Percentiles rank a stretch among this genome's conserved stretches.
Conservation (phyloP, 2,888 invertebrate species). For the Subacronicta megacephala region DNA sequence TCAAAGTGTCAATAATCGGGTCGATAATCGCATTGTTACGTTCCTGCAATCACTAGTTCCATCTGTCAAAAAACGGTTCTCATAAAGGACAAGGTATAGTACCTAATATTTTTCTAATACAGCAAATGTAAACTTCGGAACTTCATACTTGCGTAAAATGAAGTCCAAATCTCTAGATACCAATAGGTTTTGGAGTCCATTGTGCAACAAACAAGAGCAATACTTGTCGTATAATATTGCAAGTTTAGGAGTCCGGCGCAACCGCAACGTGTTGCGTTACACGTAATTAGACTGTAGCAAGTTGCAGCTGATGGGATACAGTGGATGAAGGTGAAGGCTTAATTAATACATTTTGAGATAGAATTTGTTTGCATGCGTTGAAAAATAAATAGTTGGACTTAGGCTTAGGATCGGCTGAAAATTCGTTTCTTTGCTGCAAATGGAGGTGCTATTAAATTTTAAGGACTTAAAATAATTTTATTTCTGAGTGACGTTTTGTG, state of each 20-base stretch:
- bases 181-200: slow-evolving; percentile 13
- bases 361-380: no score
- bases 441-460: no score
- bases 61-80: no score
- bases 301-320: slow-evolving; percentile 39
- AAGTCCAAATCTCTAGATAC: slow-evolving; percentile 5
- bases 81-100: no score
- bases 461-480: no score
- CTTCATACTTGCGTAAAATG: background rate
- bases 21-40: no score
- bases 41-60: no score
- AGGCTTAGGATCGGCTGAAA: no score
- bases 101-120: background rate
- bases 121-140: background rate
- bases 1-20: no score
- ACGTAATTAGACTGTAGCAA: slow-evolving; percentile 51
- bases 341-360: slow-evolving; percentile 47
- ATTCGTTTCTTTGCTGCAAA: no score
- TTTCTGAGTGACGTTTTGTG: no score
- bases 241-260: slow-evolving; percentile 38
- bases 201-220: slow-evolving; percentile 28
- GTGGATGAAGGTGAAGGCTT: slow-evolving; percentile 33
- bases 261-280: slow-evolving; percentile 41
- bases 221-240: slow-evolving; percentile 40
- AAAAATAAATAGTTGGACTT: no score